Evolutionary conservation across 2,113 vertebrate species (phyloP).

Genomic region (Antennarius striatus): DNA sequence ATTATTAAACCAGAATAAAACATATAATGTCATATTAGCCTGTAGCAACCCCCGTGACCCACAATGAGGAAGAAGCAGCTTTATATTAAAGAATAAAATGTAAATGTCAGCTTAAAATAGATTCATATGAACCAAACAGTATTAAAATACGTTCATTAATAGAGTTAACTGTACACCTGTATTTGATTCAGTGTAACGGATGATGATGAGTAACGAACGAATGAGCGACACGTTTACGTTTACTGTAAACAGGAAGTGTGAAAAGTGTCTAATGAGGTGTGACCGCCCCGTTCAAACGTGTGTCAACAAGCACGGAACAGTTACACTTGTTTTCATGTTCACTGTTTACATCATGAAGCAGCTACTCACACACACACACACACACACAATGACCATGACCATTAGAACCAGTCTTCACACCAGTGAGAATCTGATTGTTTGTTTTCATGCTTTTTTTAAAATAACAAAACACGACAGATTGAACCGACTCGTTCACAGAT

Average conservation of each 20-base stretch:
- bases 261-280: not conserved
- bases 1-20: too few species aligned
- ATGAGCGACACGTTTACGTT: not conserved
- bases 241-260: not conserved
- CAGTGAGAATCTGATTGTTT: constrained; percentile 7
- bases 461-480: constrained; percentile 24
- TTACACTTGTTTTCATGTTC: constrained; percentile 54
- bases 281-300: not conserved
- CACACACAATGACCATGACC: constrained; percentile 6
- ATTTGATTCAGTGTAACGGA: too few species aligned
- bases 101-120: too few species aligned
- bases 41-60: too few species aligned
- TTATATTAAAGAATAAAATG: too few species aligned
- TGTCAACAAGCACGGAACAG: not conserved
- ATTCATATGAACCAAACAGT: too few species aligned
- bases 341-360: constrained; percentile 12
- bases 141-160: too few species aligned
- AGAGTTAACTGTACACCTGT: too few species aligned
- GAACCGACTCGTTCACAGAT: not conserved
- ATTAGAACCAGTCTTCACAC: not conserved
- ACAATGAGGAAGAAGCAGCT: too few species aligned
- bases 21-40: too few species aligned
- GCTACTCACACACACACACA: not conserved
- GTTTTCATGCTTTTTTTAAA: constrained; percentile 44
- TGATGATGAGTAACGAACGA: not conserved